phyloP scores from a whole-genome alignment of 2,113 vertebrate species.

The Dendrocopos noguchii region DNA sequence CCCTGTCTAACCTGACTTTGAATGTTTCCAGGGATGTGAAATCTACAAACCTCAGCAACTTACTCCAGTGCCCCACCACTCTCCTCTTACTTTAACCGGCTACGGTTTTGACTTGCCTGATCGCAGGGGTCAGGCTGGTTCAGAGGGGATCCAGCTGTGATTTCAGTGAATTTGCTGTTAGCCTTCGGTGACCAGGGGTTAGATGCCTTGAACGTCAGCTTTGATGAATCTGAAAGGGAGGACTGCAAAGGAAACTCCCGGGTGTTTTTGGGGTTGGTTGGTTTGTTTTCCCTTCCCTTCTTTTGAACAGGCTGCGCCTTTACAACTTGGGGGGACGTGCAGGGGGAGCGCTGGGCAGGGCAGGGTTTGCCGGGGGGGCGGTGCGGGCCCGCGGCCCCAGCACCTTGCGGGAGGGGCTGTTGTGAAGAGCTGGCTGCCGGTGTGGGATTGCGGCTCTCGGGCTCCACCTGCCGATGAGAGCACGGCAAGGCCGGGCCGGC shows the following conservation, averaged over 20 bases:
- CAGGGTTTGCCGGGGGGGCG: neutral
- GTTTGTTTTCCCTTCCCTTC: fast-evolving
- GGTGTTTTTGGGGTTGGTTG: neutral
- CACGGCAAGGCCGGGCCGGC: neutral
- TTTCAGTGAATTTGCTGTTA: neutral
- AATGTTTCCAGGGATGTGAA: neutral
- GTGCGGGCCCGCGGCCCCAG: neutral
- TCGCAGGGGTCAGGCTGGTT: neutral
- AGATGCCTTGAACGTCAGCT: neutral
- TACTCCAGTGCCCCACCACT: neutral
- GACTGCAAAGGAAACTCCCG: too few species aligned
- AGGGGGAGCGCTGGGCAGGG: neutral
- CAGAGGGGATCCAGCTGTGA: neutral
- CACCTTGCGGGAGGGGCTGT: neutral
- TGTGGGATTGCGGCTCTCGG: neutral
- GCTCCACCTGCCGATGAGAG: neutral
- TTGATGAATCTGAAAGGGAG: neutral
- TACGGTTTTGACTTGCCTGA: neutral
- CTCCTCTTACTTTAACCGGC: neutral
- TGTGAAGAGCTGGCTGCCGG: too few species aligned
- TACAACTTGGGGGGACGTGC: fast-evolving
- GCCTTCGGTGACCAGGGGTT: neutral
- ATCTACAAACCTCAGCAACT: neutral
- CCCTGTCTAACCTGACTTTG: fast-evolving
- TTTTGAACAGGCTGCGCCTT: too few species aligned